Evolutionary conservation across 2,888 invertebrate species (phyloP), one percentile per base, ranked within the genome.

Genomic region (Taphrorychus bicolor): DNA sequence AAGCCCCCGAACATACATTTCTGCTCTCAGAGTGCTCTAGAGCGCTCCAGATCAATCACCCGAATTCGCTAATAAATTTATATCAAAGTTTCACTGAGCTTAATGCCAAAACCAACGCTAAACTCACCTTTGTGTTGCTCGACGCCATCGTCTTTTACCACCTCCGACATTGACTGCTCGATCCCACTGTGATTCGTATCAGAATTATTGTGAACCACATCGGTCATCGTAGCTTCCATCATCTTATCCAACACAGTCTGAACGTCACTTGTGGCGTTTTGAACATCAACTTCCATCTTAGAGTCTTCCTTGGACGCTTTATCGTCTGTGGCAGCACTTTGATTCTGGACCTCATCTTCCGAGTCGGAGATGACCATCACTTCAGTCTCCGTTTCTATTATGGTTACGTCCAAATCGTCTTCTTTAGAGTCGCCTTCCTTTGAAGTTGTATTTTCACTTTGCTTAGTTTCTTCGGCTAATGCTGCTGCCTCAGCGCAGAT

Each of bases 211-310:
- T 54, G 19, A 54, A 75, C 75, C 48, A 76, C 71, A n/a, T 79
- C 74, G 19, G 78, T 82, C 83, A 84, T 83, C 1, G 82, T 82
- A 71, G 82, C 79, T 71, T 82, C 81, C 83, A 85, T 84, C 71
- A 85, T 78, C 51, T 80, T 81, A 70, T 85, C 84, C 77, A 85
- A 81, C 60, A 72, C 61, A 57, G 70, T 57, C 54, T 74, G 74
- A 16, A 71, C 73, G 18, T 70, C 66, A 56, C 41, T 14, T 53
- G 32, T 1, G 40, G 42, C 32, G 21, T 40, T 59, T 11, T 59
- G 23, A 19, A 14, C 53, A 22, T 56, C 58, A 53, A 61, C 70
- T 16, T 61, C 62, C 57, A 64, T 52, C 32, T 54, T 45, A 17
- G 49, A 16, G 22, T 66, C 64, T 40, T 66, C 57, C 69, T 61